Evolutionary conservation across 2,888 invertebrate genomes (phyloP), one percentile per base, ranked within the genome.

Genomic region (Callimorpha dominula): DNA sequence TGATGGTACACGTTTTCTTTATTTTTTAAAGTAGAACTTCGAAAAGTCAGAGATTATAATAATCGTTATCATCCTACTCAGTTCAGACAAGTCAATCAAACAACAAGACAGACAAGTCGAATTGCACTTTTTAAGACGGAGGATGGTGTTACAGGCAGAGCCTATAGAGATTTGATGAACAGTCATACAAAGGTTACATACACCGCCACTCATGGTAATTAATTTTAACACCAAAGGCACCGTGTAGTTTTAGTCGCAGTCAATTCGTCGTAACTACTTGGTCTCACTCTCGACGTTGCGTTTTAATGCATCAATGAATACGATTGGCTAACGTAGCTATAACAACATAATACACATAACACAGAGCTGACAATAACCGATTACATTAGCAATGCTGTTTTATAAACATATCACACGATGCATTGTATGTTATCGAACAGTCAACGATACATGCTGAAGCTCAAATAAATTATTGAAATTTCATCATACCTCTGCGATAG

Each of bases 311-410:
- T 31, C 31, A 60, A 31, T 60, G 31, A 60, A 60, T 60, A 60
- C 60, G 31, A 60, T 31, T 14, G 14, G 12, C 14, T 31, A 60
- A 60, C 60, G 31, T 31, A 15, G 14, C 14, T 60, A 60, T 12
- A 65, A 65, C 43, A 43, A 14, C 63, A 42, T 17, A 43, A 43
- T 17, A 17, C 17, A 64, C 63, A 42, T 17, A 43, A 43, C 42
- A 17, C 17, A 64, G 15, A 3, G 43, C 11, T 64, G 43, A 64
- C 63, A 64, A 64, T 43, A 42, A n/a, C 4, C 17, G 63, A 64
- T 64, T 64, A 43, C 63, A 17, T 42, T 43, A 17, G 9, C 17
- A 64, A 64, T 43, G n/a, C 43, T 64, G 63, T 64, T 64, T 64
- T 17, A n/a, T 17, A 64, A 64, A 42, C 43, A 17, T 43, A n/a